These are phyloP conservation scores for Paraescarpia echinospica DNA, from an alignment of 1,140 invertebrate genomes.

Conservation along the genomic window DNA sequence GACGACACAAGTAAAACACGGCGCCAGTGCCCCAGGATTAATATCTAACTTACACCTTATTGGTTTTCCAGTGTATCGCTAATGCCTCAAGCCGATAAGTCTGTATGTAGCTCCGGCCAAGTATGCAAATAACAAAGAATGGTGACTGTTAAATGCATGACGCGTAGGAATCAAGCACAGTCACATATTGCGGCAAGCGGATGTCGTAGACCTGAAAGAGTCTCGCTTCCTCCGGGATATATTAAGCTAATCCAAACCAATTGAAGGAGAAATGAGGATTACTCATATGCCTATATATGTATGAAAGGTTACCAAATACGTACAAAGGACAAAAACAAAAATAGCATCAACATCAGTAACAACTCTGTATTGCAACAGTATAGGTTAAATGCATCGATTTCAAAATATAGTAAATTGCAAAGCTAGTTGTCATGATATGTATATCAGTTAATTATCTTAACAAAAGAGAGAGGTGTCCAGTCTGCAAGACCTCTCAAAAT, in stretches of 20 bases:
- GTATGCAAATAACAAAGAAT: not conserved
- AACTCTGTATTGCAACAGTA: not conserved
- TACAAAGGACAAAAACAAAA: not conserved
- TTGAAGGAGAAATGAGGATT: not conserved
- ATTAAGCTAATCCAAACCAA: not conserved
- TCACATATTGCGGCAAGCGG: too few relatives aligned
- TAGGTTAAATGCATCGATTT: not conserved
- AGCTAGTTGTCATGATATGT: not conserved
- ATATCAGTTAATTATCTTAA: not conserved
- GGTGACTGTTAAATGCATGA: not conserved
- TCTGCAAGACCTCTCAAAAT: too few relatives aligned
- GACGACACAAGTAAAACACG: not conserved
- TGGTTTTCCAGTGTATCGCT: not conserved
- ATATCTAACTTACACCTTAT: not conserved
- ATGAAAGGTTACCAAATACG: not conserved
- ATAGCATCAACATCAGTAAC: not conserved
- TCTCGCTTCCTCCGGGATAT: not conserved
- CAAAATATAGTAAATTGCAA: not conserved
- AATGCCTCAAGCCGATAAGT: not conserved
- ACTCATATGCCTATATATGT: not conserved
- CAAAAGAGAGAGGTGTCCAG: too few relatives aligned
- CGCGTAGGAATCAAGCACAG: too few relatives aligned
- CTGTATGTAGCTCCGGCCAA: not conserved
- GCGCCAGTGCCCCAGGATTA: not conserved
- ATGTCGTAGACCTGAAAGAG: too few relatives aligned